phyloP scores from a whole-genome alignment of 2,797 vertebrate genomes.

The Thalassophryne amazonica region DNA sequence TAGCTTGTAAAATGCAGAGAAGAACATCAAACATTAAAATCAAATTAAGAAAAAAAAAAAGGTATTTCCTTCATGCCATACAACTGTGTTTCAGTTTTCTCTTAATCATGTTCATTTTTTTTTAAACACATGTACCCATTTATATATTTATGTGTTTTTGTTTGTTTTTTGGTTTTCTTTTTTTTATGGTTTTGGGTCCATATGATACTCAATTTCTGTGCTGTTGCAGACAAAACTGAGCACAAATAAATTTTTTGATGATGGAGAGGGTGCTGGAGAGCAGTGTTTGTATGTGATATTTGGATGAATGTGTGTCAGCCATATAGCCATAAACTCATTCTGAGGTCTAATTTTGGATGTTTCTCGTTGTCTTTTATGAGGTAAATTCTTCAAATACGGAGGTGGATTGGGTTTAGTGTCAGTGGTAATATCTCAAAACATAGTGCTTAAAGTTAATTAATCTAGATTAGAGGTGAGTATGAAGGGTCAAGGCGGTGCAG shows the following conservation, averaged over 20 bases:
- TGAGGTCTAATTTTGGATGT: too few relatives aligned
- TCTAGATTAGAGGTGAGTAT: too few relatives aligned
- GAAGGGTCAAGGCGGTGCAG: too few relatives aligned
- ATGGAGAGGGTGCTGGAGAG: conserved; percentile 1
- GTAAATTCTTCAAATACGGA: background rate
- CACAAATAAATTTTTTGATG: conserved; percentile 67
- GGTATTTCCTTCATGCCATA: conserved; percentile 55
- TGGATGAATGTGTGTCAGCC: background rate
- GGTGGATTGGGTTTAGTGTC: too few relatives aligned
- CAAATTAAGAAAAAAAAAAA: conserved; percentile 17
- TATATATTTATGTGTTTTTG: conserved; percentile 71
- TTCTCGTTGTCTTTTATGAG: too few relatives aligned
- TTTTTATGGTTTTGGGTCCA: conserved; percentile 57
- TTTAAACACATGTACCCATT: conserved; percentile 48
- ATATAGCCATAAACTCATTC: background rate
- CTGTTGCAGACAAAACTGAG: conserved; percentile 41
- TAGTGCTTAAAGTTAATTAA: too few relatives aligned
- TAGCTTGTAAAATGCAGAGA: conserved; percentile 81
- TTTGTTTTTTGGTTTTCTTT: conserved; percentile 39
- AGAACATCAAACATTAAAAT: conserved; percentile 26
- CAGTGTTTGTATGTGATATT: background rate
- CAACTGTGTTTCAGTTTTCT: conserved; percentile 48
- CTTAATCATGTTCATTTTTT: conserved; percentile 30
- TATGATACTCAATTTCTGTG: conserved; percentile 42
- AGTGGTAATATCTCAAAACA: too few relatives aligned